Base-by-base conservation (phyloP, 2,113 vertebrate genomes). In the Syngnathus scovelli region DNA sequence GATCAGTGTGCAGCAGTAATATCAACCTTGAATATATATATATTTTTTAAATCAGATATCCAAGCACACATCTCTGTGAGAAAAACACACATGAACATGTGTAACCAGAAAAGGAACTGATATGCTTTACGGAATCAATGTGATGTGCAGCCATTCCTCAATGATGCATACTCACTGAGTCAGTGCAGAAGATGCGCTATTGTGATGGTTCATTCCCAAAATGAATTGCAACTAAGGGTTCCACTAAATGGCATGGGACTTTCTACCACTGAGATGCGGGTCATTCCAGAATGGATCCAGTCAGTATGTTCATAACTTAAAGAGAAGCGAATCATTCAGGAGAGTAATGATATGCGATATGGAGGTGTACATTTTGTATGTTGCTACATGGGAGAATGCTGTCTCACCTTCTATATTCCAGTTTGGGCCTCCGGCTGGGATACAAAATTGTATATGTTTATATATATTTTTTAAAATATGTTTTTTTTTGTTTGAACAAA, bases 401-500 rank as follows among this genome's bases (percentile, higher is more conserved):
- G 72, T 86, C 92, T 93, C 90, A 92, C 91, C 92, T 92, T 93
- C 90, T 88, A 91, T 89, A 90, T 90, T 92, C 91, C 92, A 93
- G 89, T 90, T 91, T 87, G 89, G 85, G 89, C 88, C 87, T 90
- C 91, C 90, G 87, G 90, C 91, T 92, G 88, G 86, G 89, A 82
- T 90, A 86, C 84, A 92, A 89, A 92, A 84, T 91, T 89, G 83
- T 83, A 87, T 86, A 59, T 78, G 51, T 66, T 46, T 66, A 77
- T 33, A 36, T 36, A 36, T 55, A 3, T 33, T 33, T 80, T 84
- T 85, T 81, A 1, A 39, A 61, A 43, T 43, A 0, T 43, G 9
- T 43, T 54, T 55, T 15, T 58, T 18, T 44, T 62, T 16, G 41
- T 44, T 44, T 62, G 11, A 58, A 79, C 77, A 80, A 81, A 81